Percentiles rank a stretch among this genome's conserved stretches.
Conservation (phyloP, 2,113 vertebrate genomes). For the Mobula birostris region DNA sequence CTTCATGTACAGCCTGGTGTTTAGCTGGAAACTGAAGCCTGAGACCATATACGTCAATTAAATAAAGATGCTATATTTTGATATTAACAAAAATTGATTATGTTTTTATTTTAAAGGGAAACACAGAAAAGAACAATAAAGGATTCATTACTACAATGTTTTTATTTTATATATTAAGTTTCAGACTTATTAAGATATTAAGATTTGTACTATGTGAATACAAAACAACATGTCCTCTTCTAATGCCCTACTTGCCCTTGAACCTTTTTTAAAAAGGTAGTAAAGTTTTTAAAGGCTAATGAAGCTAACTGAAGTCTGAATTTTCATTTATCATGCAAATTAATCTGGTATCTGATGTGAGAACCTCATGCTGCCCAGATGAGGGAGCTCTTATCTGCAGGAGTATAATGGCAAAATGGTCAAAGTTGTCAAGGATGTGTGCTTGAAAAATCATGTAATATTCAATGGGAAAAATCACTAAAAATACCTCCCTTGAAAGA, state of each 20-base stretch:
- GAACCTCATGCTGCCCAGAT: not conserved
- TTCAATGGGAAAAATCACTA: not conserved
- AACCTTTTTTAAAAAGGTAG: not conserved
- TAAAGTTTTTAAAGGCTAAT: not conserved
- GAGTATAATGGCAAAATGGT: not conserved
- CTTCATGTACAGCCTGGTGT: not conserved
- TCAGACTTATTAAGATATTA: not conserved
- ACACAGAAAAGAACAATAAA: not conserved
- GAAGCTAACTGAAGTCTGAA: not conserved
- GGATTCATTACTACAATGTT: not conserved
- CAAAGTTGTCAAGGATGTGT: not conserved
- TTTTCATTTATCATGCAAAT: not conserved
- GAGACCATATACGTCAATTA: not conserved
- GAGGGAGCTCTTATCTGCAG: not conserved
- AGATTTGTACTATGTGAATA: not conserved
- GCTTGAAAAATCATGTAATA: not conserved
- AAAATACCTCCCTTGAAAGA: not conserved
- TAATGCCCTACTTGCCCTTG: not conserved
- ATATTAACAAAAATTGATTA: not conserved
- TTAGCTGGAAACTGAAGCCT: not conserved
- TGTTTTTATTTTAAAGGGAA: not conserved
- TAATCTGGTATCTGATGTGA: not conserved
- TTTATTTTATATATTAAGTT: not conserved
- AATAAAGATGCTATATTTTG: not conserved
- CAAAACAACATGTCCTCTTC: not conserved